Conservation (phyloP, 2,113 vertebrate species). For the Bambusicola thoracicus region DNA sequence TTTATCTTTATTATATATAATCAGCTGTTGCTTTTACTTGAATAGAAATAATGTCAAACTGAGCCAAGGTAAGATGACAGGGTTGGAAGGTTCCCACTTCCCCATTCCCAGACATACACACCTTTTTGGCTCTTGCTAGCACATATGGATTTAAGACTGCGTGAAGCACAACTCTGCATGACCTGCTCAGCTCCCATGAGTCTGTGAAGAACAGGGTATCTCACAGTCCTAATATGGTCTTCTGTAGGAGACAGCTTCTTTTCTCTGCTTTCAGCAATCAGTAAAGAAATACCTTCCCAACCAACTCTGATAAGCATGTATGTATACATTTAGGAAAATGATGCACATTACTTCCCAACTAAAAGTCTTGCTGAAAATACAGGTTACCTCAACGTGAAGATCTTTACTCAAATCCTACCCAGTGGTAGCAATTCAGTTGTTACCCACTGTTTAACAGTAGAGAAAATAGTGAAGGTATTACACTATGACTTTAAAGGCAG, state of each 20-base stretch:
- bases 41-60: conserved; percentile 43
- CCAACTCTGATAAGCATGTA: background rate
- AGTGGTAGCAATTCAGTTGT: background rate
- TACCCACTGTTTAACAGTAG: rapidly evolving
- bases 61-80: conserved; percentile 42
- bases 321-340: background rate
- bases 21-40: conserved; percentile 63
- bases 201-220: background rate
- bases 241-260: background rate
- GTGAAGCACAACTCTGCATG: background rate
- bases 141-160: background rate
- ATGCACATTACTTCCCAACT: background rate
- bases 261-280: background rate
- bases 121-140: background rate
- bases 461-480: background rate
- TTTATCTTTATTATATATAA: conserved; percentile 73
- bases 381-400: background rate
- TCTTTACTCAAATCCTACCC: background rate
- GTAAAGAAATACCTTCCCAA: background rate
- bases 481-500: background rate
- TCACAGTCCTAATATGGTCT: background rate
- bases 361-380: background rate
- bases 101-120: conserved; percentile 10
- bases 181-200: background rate
- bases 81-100: conserved; percentile 46